Conservation (phyloP, 2,888 invertebrate species). For the Brachyptera risi region DNA sequence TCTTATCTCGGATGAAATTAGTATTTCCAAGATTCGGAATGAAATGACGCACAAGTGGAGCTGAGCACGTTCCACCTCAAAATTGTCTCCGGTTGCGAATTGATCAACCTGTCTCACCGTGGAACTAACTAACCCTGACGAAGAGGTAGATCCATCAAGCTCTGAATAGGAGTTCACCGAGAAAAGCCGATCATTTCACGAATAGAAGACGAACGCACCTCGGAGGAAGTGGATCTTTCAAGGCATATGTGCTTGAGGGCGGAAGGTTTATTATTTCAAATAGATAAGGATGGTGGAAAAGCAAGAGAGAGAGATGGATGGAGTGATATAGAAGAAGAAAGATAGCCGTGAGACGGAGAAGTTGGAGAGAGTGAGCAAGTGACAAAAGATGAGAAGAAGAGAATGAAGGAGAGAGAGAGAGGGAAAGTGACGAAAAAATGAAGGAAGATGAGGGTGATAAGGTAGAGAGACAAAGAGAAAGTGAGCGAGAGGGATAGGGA, state of each 20-base stretch:
- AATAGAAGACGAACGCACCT: too few species aligned
- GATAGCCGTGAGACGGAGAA: too few species aligned
- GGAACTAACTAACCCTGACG: slow-evolving; percentile 17
- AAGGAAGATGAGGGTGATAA: too few species aligned
- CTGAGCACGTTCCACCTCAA: neutral
- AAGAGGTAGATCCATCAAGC: slow-evolving; percentile 17
- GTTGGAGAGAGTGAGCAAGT: too few species aligned
- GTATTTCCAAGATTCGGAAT: neutral
- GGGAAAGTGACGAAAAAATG: neutral
- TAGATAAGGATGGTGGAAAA: too few species aligned
- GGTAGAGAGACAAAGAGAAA: neutral
- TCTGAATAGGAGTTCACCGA: neutral
- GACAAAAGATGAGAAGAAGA: neutral
- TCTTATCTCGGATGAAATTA: neutral
- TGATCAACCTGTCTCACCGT: slow-evolving; percentile 15
- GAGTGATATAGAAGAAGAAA: too few species aligned
- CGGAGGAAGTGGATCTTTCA: too few species aligned
- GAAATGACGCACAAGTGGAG: neutral
- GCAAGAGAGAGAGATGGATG: too few species aligned
- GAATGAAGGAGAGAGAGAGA: neutral
- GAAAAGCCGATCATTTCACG: neutral
- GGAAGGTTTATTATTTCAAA: too few species aligned
- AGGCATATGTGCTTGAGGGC: too few species aligned
- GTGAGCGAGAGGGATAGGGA: neutral
- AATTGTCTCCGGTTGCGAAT: neutral